Percentiles rank a stretch among this genome's conserved stretches.
Evolutionary conservation across 1,140 invertebrate species (phyloP).

Genomic region (Scaptomyza hsui): DNA sequence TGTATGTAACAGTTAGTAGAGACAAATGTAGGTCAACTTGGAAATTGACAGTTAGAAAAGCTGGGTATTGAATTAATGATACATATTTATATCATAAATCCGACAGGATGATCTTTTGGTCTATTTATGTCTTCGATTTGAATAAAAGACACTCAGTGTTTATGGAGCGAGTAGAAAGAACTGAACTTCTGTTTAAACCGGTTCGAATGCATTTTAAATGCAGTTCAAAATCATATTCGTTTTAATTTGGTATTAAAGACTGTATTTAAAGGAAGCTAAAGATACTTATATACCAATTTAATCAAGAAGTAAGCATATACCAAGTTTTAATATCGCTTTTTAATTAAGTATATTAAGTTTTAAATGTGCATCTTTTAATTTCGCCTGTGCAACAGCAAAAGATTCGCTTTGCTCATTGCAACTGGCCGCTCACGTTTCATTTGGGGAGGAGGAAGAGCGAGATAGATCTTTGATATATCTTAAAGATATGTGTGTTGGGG

Average conservation of each 20-base stretch:
- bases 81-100: too few species aligned
- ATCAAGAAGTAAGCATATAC: background rate
- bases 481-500: slow-evolving; percentile 12
- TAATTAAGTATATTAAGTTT: slow-evolving; percentile 2
- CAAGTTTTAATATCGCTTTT: background rate
- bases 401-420: slow-evolving; percentile 42
- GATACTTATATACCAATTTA: background rate
- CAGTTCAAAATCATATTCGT: background rate
- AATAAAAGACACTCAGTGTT: too few species aligned
- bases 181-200: background rate
- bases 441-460: slow-evolving; percentile 3
- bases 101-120: background rate
- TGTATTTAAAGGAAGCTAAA: background rate
- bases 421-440: slow-evolving; percentile 72
- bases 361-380: background rate
- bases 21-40: slow-evolving; percentile 44
- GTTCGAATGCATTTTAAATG: background rate
- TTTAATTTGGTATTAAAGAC: background rate
- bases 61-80: background rate
- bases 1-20: background rate
- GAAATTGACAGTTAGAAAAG: slow-evolving; percentile 1
- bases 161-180: too few species aligned
- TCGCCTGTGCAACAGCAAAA: background rate
- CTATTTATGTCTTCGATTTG: background rate
- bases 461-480: slow-evolving; percentile 50